phyloP scores from a whole-genome alignment of 2,113 vertebrate species.

The Sitta europaea region DNA sequence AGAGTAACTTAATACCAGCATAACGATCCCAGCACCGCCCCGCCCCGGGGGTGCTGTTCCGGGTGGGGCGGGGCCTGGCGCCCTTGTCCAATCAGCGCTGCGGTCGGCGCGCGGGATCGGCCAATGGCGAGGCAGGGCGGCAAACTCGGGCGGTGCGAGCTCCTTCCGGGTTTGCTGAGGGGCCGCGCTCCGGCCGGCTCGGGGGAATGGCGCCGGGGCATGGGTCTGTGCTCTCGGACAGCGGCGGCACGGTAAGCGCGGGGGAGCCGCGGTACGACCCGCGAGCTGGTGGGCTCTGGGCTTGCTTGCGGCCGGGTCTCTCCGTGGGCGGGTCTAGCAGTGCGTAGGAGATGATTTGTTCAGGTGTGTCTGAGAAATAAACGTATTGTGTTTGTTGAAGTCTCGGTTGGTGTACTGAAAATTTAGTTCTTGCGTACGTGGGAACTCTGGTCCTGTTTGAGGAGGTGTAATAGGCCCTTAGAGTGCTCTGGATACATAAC shows the following conservation, averaged over 20 bases:
- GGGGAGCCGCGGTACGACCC: no score
- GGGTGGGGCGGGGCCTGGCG: background rate
- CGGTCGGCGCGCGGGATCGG: rapidly evolving
- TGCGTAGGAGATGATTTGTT: no score
- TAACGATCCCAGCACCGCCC: no score
- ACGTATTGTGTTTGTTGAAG: rapidly evolving
- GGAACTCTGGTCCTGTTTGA: background rate
- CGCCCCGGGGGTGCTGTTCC: no score
- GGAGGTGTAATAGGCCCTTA: background rate
- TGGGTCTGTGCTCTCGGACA: rapidly evolving
- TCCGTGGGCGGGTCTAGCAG: background rate
- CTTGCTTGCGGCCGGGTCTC: background rate
- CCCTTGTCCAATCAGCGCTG: background rate
- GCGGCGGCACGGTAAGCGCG: no score
- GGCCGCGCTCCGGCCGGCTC: no score
- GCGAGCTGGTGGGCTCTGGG: background rate
- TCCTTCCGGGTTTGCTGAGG: rapidly evolving
- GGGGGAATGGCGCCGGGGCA: background rate
- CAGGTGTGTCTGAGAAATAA: background rate
- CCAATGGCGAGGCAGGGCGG: background rate
- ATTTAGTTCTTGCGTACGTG: rapidly evolving
- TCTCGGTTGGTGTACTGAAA: background rate
- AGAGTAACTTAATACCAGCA: rapidly evolving
- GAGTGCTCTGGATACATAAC: rapidly evolving
- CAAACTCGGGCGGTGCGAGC: background rate